Base-by-base conservation (phyloP, 2,797 vertebrate species). In the Tympanoctomys barrerae region DNA sequence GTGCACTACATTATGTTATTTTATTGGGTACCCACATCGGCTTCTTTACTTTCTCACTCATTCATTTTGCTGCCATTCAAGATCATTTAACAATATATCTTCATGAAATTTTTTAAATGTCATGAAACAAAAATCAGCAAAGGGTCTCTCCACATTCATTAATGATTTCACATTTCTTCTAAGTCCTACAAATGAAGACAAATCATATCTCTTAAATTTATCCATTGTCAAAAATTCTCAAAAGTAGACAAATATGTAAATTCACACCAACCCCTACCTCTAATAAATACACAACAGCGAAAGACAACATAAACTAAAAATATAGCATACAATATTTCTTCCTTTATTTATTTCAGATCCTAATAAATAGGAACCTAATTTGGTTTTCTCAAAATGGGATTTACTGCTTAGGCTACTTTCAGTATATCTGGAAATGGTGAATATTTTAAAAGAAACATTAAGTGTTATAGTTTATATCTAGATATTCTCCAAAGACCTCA, bases 381-480 rank as follows among this genome's bases (percentile, higher is more conserved):
- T 10, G 42, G 5, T 91, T 91, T 90, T 86, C 31, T 18, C 21
- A 13, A 71, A 96, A 93, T 5, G 2, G 57, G 31, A 94, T 62
- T 93, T 33, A 59, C 33, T 85, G 89, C 78, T 10, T 39, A 71
- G 52, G 11, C 61, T 78, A 31, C 82, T 94, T 96, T 90, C 54
- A 91, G 77, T 84, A 28, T 75, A 82, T 64, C n/a, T 54, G 21
- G 16, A 18, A 87, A 78, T 68, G 12, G 59, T 24, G 0, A 1
- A 16, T 61, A n/a, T 92, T 92, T 90, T 89, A 80, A 89, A 31
- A 71, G 87, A 83, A 95, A 75, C 28, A 52, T 28, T 85, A 73
- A 85, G 73, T 75, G 1, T 75, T 46, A 3, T 75, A 46, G 13
- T 46, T 13, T 22, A 39, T 71, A 39, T 11, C 68, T 71, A 22